Evolutionary conservation across 92 coral and sea anemone genomes (phyloP).

Genomic region (Phenganax marumi): DNA sequence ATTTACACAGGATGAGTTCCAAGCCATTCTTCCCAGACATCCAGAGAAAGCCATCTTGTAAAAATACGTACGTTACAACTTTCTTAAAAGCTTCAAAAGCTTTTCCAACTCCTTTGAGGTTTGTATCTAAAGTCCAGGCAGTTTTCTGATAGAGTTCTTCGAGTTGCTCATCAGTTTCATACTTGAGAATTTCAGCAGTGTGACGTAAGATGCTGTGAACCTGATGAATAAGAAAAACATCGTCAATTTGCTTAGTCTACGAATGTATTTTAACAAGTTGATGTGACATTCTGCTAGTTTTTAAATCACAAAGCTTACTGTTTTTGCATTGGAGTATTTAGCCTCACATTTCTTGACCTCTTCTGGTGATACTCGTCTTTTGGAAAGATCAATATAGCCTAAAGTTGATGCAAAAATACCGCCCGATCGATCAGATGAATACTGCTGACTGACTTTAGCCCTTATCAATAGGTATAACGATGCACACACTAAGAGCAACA

Average conservation of each 20-base stretch:
- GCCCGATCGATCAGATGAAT: neutral
- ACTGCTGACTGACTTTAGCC: neutral
- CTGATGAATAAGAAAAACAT: constrained; percentile 40
- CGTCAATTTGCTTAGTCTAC: neutral
- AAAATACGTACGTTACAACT: constrained; percentile 78
- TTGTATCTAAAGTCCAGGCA: constrained; percentile 91
- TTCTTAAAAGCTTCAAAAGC: constrained; percentile 88
- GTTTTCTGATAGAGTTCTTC: constrained; percentile 89
- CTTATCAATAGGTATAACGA: neutral
- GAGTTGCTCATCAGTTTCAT: constrained; percentile 82
- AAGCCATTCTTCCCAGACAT: neutral
- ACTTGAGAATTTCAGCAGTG: constrained; percentile 91
- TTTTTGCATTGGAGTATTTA: constrained; percentile 94
- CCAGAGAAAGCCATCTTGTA: neutral
- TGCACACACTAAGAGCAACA: too few relatives aligned
- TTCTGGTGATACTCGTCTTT: constrained; percentile 97
- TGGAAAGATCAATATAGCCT: constrained; percentile 97
- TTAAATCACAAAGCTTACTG: constrained; percentile 59
- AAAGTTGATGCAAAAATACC: constrained; percentile 10
- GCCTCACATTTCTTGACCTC: constrained; percentile 99
- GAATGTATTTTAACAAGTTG: neutral
- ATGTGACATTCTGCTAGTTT: too few relatives aligned
- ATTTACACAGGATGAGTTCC: neutral
- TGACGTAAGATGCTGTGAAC: constrained; percentile 96
- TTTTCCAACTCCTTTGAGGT: constrained; percentile 82